Percentiles rank a stretch among this genome's conserved stretches.
These are phyloP conservation scores for Epinephelus malabaricus DNA, from an alignment of 2,797 vertebrate genomes.

Conservation along the genomic window DNA sequence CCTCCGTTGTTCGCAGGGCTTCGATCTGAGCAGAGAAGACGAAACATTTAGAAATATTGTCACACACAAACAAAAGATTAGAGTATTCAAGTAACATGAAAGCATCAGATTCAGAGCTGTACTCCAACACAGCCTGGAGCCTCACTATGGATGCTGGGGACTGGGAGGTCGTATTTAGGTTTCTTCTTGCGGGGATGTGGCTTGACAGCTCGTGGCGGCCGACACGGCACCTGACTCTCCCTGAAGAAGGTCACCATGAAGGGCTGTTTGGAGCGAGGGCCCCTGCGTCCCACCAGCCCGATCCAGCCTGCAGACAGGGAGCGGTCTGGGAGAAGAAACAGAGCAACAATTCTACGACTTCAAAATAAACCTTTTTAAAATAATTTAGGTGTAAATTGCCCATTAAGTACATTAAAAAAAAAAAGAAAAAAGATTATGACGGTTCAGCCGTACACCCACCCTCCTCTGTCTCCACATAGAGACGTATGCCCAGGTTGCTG, in stretches of 20 bases:
- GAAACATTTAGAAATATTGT: neutral
- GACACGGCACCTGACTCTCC: conserved; percentile 86
- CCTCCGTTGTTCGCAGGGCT: conserved; percentile 80
- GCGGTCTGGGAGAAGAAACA: conserved; percentile 83
- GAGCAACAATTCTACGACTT: too few relatives aligned
- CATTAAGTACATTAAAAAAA: neutral
- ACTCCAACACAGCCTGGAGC: neutral
- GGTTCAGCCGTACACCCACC: conserved; percentile 79
- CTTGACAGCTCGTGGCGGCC: conserved; percentile 86
- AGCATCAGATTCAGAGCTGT: neutral
- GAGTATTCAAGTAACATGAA: neutral
- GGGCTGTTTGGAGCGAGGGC: conserved; percentile 93
- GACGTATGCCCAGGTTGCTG: conserved; percentile 92
- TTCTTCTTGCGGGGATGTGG: conserved; percentile 85
- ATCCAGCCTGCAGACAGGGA: conserved; percentile 91
- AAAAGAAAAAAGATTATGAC: too few relatives aligned
- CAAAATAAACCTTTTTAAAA: too few relatives aligned
- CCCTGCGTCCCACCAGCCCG: conserved; percentile 91
- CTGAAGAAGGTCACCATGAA: conserved; percentile 99
- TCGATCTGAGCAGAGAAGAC: conserved; percentile 80
- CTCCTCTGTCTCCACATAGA: conserved; percentile 94
- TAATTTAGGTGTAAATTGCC: too few relatives aligned
- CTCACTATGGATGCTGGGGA: conserved; percentile 91
- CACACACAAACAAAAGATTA: neutral
- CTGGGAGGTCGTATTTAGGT: conserved; percentile 88